Base-by-base conservation (phyloP, 1,140 invertebrate species). In the Mactra quadrangularis region DNA sequence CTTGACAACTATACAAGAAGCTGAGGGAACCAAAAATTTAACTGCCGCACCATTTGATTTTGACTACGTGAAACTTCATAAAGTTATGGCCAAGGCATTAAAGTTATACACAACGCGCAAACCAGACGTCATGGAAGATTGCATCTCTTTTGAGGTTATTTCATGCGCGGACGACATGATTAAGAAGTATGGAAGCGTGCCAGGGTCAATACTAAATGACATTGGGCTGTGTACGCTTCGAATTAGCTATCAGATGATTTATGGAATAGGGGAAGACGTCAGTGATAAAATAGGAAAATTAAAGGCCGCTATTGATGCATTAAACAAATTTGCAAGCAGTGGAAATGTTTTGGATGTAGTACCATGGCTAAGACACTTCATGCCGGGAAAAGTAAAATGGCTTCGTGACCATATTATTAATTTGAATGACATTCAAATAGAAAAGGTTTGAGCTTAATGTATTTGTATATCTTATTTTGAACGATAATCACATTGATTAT, bases 71-170 rank as follows among this genome's bases (percentile, higher is more conserved):
- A 19, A 71, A 38, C 68, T 52, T 11, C 41, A 41, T 22, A 53
- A 71, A 9, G 7, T 71, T 29, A 15, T 35, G n/a, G 38, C 70
- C n/a, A 11, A 57, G 17, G 70, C 70, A 0, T 38, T 72, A 11
- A 47, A 50, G 7, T 25, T 72, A 31, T 72, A 55, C 38, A 72
- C 52, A 57, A 38, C 50, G 3, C 35, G 25, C 3, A 52, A 41
- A 71, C 27, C 25, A 3, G 45, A 52, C 22, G 31, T 72, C 19
- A 45, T 72, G n/a, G 50, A 72, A 72, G 70, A 72, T n/a, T 38
- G 33, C 6, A 17, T 57, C 3, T 31, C 50, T 38, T 52, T 3
- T 13, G 70, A 55, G 52, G 52, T 35, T 38, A 33, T 0, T n/a
- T 7, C n/a, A 35, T 72, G 53, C 38, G 70, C 25, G 19, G 70